Evolutionary conservation across 2,888 invertebrate species (phyloP).

Genomic region (Uloborus plumipes): DNA sequence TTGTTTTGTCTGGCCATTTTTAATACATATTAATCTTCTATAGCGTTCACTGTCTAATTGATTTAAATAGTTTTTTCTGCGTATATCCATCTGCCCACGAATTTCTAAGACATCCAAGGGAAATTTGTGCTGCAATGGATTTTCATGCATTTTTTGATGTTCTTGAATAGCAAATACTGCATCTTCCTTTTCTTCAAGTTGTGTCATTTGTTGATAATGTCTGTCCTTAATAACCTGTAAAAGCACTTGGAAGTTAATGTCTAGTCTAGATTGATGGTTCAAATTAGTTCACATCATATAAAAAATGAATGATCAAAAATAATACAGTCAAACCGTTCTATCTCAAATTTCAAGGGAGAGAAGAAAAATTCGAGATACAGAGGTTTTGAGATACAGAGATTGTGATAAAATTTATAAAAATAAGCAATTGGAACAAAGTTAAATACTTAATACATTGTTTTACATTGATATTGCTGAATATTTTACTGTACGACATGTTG

Average conservation of each 20-base stretch:
- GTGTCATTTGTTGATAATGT: conserved; percentile 3
- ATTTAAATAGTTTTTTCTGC: conserved; percentile 29
- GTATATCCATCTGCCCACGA: not conserved
- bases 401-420: too few relatives aligned
- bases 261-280: too few relatives aligned
- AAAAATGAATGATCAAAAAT: too few relatives aligned
- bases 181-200: conserved; percentile 29
- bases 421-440: too few relatives aligned
- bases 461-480: too few relatives aligned
- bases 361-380: too few relatives aligned
- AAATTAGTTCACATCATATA: too few relatives aligned
- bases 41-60: conserved; percentile 28
- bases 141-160: conserved; percentile 4
- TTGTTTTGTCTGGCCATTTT: conserved; percentile 40
- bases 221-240: conserved; percentile 27
- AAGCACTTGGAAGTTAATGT: not conserved
- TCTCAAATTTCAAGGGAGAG: too few relatives aligned
- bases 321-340: too few relatives aligned
- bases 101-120: conserved; percentile 11
- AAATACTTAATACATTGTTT: too few relatives aligned
- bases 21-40: conserved; percentile 29
- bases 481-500: too few relatives aligned
- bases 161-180: conserved; percentile 3
- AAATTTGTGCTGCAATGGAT: not conserved
- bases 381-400: too few relatives aligned